Percentiles rank a stretch among this genome's conserved stretches.
Evolutionary conservation across 2,113 vertebrate genomes (phyloP).

Genomic region (Vimba vimba): DNA sequence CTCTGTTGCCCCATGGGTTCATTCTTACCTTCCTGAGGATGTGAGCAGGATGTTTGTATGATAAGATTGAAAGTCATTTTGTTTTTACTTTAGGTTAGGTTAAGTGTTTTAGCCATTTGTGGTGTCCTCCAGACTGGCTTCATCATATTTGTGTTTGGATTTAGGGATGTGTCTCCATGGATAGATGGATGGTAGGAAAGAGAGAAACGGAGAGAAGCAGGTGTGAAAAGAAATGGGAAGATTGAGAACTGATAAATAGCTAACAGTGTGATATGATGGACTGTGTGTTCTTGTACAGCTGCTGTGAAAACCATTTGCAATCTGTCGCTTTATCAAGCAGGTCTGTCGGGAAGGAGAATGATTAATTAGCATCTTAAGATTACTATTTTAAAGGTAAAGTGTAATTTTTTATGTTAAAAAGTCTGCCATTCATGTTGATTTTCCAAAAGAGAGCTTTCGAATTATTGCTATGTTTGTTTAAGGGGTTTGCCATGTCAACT

Average conservation of each 20-base stretch:
- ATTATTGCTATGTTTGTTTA: neutral
- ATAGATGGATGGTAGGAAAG: neutral
- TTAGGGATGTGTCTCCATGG: neutral
- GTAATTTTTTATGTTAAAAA: neutral
- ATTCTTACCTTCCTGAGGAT: neutral
- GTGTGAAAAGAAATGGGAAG: slow-evolving; percentile 12
- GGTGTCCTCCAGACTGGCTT: neutral
- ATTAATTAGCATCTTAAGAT: neutral
- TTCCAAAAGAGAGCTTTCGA: neutral
- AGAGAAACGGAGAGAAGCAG: neutral
- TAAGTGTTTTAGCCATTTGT: neutral
- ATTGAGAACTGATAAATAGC: neutral
- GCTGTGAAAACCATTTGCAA: slow-evolving; percentile 9
- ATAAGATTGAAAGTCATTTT: neutral
- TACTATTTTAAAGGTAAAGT: neutral
- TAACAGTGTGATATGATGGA: neutral
- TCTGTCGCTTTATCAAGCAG: neutral
- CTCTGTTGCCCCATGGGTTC: neutral
- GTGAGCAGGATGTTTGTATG: neutral
- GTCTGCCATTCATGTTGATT: neutral
- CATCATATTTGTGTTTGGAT: neutral
- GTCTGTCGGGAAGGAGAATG: neutral
- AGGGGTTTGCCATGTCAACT: neutral
- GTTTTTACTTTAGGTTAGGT: neutral
- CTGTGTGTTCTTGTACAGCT: slow-evolving; percentile 15